Base-by-base conservation (phyloP, 2,888 invertebrate genomes). In the Therioaphis trifolii region DNA sequence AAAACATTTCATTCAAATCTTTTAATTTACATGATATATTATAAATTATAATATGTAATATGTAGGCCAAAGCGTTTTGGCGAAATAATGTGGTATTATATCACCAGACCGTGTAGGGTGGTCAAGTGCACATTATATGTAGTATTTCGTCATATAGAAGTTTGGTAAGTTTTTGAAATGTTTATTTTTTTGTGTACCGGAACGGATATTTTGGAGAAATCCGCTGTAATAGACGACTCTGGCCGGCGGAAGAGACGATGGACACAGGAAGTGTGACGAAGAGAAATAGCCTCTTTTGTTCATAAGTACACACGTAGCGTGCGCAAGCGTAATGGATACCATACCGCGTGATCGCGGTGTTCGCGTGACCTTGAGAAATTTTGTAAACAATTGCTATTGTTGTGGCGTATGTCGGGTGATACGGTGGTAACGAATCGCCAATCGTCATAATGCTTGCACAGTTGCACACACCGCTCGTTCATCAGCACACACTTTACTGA, bases 341-440 rank as follows among this genome's bases (percentile, higher is more conserved):
- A 7, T 52, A 21, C 49, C 7, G 14, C 15, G 9, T 21, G 35
- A 55, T 40, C 24, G 55, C 58, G 55, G 4, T n/a, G 75, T 24
- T 11, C 12, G n/a, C 15, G 24, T 1, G 63, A 66, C 77, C 77
- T 77, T 77, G 61, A 40, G 46, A 7, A 35, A n/a, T n/a, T 29
- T 61, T 18, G 61, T 61, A 77, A 61, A 77, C 77, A 66, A 77
- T 66, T 35, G 49, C 49, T 29, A 52, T 52, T 77, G 77, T 77
- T 5, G 40, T 35, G n/a, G n/a, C n/a, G 63, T 35, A 35, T 43
- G 15, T 21, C 75, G 15, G 18, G 40, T 24, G 58, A 58, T 21
- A 21, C 5, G 21, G 5, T 35, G 21, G n/a, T 55, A 21, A n/a
- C 35, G 35, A 35, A 55, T 35, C 15, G 35, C 29, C 35, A 21